Conservation (phyloP, 2,797 vertebrate species). For the Pitangus sulphuratus region DNA sequence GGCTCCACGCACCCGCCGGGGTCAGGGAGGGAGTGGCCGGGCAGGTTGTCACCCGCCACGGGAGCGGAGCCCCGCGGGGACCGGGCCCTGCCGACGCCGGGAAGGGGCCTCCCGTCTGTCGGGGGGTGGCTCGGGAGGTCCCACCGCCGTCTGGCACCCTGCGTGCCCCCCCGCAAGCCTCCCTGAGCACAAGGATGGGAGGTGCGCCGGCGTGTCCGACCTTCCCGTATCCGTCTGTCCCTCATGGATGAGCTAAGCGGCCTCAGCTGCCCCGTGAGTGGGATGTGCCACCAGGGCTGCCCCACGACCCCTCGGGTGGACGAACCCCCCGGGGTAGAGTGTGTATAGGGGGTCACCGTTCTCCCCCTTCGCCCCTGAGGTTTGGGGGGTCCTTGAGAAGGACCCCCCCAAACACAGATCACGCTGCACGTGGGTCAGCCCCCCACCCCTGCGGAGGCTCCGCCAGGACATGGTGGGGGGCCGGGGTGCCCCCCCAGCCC, state of each 20-base stretch:
- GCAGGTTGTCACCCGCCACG: not conserved
- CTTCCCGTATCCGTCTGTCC: not conserved
- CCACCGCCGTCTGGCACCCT: not conserved
- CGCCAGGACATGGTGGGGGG: not conserved
- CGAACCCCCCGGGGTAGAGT: fast-evolving
- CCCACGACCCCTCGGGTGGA: not conserved
- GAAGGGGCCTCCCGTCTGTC: not conserved
- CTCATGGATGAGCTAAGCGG: not conserved
- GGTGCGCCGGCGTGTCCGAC: fast-evolving
- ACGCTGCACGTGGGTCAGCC: fast-evolving
- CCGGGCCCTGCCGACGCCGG: not conserved
- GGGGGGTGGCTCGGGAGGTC: not conserved
- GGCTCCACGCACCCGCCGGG: not conserved
- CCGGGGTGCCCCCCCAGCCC: too few species aligned
- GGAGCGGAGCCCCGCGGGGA: not conserved
- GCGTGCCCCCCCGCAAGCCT: not conserved
- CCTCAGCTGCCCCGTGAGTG: not conserved
- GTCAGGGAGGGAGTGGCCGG: not conserved
- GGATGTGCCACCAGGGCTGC: not conserved
- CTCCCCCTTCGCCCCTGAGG: fast-evolving
- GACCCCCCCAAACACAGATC: not conserved
- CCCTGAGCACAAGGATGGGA: not conserved
- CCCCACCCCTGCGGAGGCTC: not conserved
- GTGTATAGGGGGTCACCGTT: not conserved
- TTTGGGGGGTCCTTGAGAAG: not conserved